Evolutionary conservation across 2,113 vertebrate species (phyloP).

Genomic region (Mormyrus iriodes): DNA sequence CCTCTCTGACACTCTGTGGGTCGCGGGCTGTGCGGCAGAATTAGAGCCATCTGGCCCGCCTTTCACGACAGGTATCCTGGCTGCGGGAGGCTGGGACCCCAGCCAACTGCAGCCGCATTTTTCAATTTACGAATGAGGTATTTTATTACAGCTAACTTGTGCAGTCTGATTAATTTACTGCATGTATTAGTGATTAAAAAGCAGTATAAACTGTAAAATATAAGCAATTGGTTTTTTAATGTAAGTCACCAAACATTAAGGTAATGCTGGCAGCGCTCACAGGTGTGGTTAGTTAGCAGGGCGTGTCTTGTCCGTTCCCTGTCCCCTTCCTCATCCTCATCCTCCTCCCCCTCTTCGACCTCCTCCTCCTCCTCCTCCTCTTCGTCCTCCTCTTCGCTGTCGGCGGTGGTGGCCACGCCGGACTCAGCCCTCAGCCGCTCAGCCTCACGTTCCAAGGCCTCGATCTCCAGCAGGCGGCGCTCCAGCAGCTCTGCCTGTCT

Average conservation of each 20-base stretch:
- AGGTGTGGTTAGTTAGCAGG: conserved; percentile 68
- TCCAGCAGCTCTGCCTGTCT: conserved; percentile 81
- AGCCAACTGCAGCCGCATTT: neutral
- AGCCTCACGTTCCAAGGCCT: conserved; percentile 89
- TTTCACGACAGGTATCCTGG: neutral
- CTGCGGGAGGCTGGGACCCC: neutral
- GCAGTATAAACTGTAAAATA: neutral
- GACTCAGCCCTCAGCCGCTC: conserved; percentile 63
- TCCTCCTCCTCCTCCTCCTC: conserved; percentile 49
- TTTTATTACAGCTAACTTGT: neutral
- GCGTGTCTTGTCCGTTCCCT: conserved; percentile 52
- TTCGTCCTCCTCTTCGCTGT: conserved; percentile 62
- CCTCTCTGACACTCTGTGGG: neutral
- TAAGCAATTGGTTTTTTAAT: neutral
- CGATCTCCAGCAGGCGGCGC: conserved; percentile 93
- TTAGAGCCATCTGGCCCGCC: neutral
- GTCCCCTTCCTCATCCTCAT: conserved; percentile 53
- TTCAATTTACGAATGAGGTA: neutral
- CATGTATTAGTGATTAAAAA: neutral
- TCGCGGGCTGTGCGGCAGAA: neutral
- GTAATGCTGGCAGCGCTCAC: conserved; percentile 46
- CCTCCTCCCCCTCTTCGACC: conserved; percentile 28
- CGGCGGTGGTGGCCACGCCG: conserved; percentile 53
- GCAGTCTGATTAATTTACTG: neutral
- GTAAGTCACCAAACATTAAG: neutral